A percentile compares a stretch with the other conserved stretches of the same genome.
These are phyloP conservation scores for Andrena hattorfiana DNA, from an alignment of 2,888 invertebrate genomes.

Conservation along the genomic window DNA sequence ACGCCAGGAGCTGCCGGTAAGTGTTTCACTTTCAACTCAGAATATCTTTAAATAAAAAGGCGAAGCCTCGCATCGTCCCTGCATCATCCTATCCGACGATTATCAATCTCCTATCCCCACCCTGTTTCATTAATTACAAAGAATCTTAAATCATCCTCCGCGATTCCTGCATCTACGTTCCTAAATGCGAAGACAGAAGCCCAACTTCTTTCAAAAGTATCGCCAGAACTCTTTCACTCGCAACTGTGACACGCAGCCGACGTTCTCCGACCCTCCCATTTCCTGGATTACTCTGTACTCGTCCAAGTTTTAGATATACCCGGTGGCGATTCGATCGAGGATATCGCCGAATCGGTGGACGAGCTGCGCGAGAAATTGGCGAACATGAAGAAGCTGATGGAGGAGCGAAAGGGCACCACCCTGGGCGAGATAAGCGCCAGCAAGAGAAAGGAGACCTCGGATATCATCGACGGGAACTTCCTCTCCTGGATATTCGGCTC, in stretches of 20 bases:
- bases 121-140: not conserved
- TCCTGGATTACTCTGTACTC: conserved; percentile 20
- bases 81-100: not conserved
- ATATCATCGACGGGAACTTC: conserved; percentile 93
- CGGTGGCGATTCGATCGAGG: conserved; percentile 77
- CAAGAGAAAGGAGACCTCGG: conserved; percentile 80
- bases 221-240: conserved; percentile 6
- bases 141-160: not conserved
- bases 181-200: not conserved
- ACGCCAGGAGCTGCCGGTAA: conserved; percentile 75
- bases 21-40: conserved; percentile 32
- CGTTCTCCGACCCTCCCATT: not conserved
- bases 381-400: conserved; percentile 93
- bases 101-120: too few species aligned
- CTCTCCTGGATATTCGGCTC: conserved; percentile 93
- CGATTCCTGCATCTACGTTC: not conserved
- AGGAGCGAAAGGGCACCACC: conserved; percentile 88
- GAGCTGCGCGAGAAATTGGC: conserved; percentile 91
- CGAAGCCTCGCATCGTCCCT: too few species aligned
- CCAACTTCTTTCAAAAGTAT: not conserved
- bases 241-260: not conserved
- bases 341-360: conserved; percentile 90
- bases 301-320: conserved; percentile 72
- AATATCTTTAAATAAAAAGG: conserved; percentile 11
- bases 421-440: conserved; percentile 85